Conservation (phyloP, 2,888 invertebrate species). For the Fragum whitleyi region DNA sequence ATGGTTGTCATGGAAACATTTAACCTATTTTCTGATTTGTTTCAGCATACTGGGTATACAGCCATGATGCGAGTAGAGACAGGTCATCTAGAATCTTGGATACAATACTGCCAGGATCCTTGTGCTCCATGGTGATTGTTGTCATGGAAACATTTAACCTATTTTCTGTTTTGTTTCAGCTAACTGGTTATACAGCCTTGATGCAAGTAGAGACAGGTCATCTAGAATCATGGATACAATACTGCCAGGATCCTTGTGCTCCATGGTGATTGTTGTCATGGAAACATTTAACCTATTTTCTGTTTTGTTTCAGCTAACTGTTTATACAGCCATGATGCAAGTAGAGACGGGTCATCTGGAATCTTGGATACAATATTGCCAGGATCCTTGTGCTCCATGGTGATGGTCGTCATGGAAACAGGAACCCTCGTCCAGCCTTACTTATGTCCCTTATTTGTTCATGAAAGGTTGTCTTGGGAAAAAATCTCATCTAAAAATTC, state of each 20-base stretch:
- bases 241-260: conserved; percentile 87
- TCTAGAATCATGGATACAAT: conserved; percentile 86
- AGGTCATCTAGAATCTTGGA: conserved; percentile 86
- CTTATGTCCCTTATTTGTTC: not conserved
- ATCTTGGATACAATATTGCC: conserved; percentile 86
- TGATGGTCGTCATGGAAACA: not conserved
- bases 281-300: too few species aligned
- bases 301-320: conserved; percentile 85
- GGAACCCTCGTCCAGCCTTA: not conserved
- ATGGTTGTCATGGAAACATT: conserved; percentile 1
- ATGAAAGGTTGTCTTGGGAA: too few species aligned
- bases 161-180: too few species aligned
- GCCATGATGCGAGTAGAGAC: conserved; percentile 86
- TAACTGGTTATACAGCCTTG: conserved; percentile 86
- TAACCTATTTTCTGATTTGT: too few species aligned
- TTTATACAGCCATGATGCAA: conserved; percentile 87
- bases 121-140: conserved; percentile 84
- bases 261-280: conserved; percentile 70
- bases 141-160: not conserved
- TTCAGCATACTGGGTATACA: conserved; percentile 84
- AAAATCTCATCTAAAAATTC: too few species aligned
- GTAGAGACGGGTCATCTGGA: conserved; percentile 85
- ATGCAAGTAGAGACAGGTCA: conserved; percentile 86
- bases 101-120: conserved; percentile 86
- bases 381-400: conserved; percentile 86